These are phyloP conservation scores for Brevipalpus yothersi DNA, from an alignment of 1,140 invertebrate genomes.

Conservation along the genomic window DNA sequence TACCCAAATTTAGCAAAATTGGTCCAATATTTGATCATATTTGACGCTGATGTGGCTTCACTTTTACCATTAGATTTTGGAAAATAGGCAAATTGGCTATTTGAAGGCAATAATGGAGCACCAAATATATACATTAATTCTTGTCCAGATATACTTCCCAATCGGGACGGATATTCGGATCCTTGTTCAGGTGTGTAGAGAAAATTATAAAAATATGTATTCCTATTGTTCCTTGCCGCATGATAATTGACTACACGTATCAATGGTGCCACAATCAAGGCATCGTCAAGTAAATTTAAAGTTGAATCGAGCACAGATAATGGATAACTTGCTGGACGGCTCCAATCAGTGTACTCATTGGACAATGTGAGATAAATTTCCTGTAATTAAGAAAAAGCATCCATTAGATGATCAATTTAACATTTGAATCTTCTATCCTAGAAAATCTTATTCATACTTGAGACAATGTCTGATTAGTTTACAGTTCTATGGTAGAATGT, in stretches of 20 bases:
- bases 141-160: constrained; percentile 62
- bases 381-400: constrained; percentile 1
- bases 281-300: constrained; percentile 25
- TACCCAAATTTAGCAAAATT: constrained; percentile 71
- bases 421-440: neutral
- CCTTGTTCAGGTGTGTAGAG: neutral
- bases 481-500: too few relatives aligned
- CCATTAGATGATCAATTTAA: neutral
- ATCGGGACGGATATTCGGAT: constrained; percentile 20
- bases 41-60: constrained; percentile 64
- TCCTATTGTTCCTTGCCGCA: constrained; percentile 24
- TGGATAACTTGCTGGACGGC: constrained; percentile 42
- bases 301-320: constrained; percentile 32
- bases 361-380: constrained; percentile 86
- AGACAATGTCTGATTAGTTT: too few relatives aligned
- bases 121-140: constrained; percentile 77
- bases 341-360: constrained; percentile 83
- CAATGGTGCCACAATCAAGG: constrained; percentile 50
- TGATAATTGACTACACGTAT: constrained; percentile 74
- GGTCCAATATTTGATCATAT: constrained; percentile 74
- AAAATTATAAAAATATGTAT: neutral
- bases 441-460: too few relatives aligned
- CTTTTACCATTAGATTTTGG: constrained; percentile 55
- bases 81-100: constrained; percentile 32
- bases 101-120: constrained; percentile 42